Evolutionary conservation across 1,140 invertebrate species (phyloP).

Genomic region (Nephila pilipes): DNA sequence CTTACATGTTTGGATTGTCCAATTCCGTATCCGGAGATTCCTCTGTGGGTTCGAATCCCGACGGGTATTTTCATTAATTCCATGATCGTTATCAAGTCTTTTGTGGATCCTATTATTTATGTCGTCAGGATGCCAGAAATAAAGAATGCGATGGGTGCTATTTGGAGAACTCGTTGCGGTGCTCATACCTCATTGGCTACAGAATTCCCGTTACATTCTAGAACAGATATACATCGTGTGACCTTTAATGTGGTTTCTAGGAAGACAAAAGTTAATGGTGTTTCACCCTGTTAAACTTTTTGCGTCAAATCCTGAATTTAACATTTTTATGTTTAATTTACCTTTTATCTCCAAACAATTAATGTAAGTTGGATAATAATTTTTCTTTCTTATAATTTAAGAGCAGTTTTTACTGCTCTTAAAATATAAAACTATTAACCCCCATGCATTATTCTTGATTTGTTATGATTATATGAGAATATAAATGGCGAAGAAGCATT

Average conservation of each 20-base stretch:
- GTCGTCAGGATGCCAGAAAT: conserved; percentile 86
- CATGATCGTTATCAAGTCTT: conserved; percentile 85
- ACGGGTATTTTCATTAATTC: conserved; percentile 78
- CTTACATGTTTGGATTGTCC: conserved; percentile 83
- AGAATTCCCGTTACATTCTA: conserved; percentile 39
- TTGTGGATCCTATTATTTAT: conserved; percentile 87
- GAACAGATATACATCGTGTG: conserved; percentile 53
- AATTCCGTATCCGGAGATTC: conserved; percentile 52
- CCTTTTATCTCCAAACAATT: too few relatives aligned
- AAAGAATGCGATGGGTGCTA: conserved; percentile 77
- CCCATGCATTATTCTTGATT: too few relatives aligned
- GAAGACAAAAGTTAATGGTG: conserved; percentile 46
- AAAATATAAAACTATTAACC: too few relatives aligned
- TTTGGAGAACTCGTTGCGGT: conserved; percentile 60
- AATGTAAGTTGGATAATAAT: too few relatives aligned
- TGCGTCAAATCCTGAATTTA: too few relatives aligned
- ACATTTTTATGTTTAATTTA: too few relatives aligned
- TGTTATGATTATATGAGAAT: too few relatives aligned
- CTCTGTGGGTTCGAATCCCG: conserved; percentile 40
- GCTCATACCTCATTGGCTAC: background rate
- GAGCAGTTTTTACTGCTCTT: too few relatives aligned
- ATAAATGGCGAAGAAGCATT: too few relatives aligned
- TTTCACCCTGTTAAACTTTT: conserved; percentile 16
- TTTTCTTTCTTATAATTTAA: too few relatives aligned
- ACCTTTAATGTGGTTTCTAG: conserved; percentile 45